Base-by-base conservation (phyloP, 2,797 vertebrate genomes). In the Heliangelus exortis region DNA sequence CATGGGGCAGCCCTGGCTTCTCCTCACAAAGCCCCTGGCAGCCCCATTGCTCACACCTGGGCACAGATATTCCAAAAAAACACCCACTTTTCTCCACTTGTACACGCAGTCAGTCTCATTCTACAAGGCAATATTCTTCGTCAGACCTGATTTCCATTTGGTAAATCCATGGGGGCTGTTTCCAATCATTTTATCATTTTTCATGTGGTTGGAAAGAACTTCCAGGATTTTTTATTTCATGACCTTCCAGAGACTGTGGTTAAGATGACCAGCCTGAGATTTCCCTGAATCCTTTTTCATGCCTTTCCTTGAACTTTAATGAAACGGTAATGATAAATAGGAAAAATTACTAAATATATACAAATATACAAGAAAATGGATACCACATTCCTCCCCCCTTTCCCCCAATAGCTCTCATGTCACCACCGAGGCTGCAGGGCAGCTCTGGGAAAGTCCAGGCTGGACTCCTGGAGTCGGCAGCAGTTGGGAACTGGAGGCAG, bases 11-110 rank as follows among this genome's bases (percentile, higher is more conserved):
- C 39, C 13, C 39, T 13, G 13, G 39, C 39, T 8, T 36, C 57
- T 58, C 33, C 57, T 34, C 22, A 25, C 18, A 12, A 4, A 7
- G 31, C 7, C 17, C 12, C 6, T 15, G 25, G 29, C 9, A 50
- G 43, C 7, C 15, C 6, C 0, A 5, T 18, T 23, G 34, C 7
- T 9, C 6, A 2, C 2, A 0, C 29, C 23, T 12, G 36, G 7
- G 19, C 34, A 33, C 0, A 1, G 47, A 5, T 26, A 53, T 4
- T 16, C 9, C 1, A 7, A 17, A n/a, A 6, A 28, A 28, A 45
- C 26, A 25, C 26, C 17, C 26, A 16, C 53, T 57, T 57, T 47
- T 31, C 21, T 58, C 15, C 20, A 41, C 15, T 75, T 39, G 15
- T 83, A 28, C 50, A 36, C 39, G 13, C 7, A 54, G 9, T 6